Evolutionary conservation across 2,113 vertebrate species (phyloP).

Genomic region (Murina feae): DNA sequence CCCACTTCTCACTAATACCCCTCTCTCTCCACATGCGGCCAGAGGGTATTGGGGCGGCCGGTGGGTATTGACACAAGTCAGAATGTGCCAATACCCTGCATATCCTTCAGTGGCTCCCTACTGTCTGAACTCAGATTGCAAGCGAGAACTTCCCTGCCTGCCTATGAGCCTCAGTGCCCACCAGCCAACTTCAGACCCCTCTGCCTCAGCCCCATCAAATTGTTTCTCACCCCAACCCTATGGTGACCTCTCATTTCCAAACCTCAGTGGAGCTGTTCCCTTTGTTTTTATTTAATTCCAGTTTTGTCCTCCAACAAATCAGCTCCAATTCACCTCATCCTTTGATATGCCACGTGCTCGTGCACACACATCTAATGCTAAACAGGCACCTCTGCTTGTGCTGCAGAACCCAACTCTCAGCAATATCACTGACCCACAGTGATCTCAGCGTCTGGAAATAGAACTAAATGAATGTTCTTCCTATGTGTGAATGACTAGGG

Average conservation of each 20-base stretch:
- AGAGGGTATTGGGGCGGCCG: not conserved
- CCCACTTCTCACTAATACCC: not conserved
- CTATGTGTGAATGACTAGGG: not conserved
- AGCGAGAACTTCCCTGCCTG: not conserved
- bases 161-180: not conserved
- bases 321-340: not conserved
- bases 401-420: not conserved
- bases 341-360: rapidly evolving
- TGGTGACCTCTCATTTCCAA: not conserved
- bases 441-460: not conserved
- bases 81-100: rapidly evolving
- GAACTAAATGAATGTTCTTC: not conserved
- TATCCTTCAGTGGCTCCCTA: not conserved
- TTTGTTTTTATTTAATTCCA: not conserved
- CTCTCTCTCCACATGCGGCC: not conserved
- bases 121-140: too few species aligned
- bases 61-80: not conserved
- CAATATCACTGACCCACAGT: not conserved
- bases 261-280: not conserved
- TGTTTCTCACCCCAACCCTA: too few species aligned
- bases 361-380: rapidly evolving
- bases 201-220: not conserved
- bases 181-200: not conserved
- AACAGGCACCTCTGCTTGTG: not conserved
- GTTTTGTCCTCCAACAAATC: not conserved